Percentiles rank a stretch among this genome's conserved stretches.
Evolutionary conservation across 2,797 vertebrate species (phyloP).

Genomic region (Sebastiscus albofasciatus): DNA sequence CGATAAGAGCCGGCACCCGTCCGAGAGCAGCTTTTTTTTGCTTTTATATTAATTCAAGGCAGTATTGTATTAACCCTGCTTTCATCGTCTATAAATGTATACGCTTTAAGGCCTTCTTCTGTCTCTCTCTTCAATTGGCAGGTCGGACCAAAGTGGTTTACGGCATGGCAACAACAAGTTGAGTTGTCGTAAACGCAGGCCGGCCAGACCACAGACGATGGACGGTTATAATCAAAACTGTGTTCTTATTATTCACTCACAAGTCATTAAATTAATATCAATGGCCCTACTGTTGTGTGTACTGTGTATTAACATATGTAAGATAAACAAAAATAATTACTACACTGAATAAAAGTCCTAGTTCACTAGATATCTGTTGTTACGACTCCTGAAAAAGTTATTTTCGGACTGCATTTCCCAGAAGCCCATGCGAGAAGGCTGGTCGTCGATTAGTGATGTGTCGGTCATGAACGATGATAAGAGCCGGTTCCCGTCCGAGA

Average conservation of each 20-base stretch:
- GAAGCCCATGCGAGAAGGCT: slow-evolving; percentile 12
- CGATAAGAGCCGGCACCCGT: too few species aligned
- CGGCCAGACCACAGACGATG: neutral
- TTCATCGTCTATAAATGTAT: slow-evolving; percentile 83
- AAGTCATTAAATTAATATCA: neutral
- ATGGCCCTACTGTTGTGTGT: fast-evolving
- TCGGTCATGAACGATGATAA: too few species aligned
- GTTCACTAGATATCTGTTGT: neutral
- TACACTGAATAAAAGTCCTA: fast-evolving
- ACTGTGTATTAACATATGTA: neutral
- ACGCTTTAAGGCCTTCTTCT: slow-evolving; percentile 76
- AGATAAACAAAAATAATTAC: fast-evolving
- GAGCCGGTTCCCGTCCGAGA: too few species aligned
- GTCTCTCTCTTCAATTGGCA: slow-evolving; percentile 72
- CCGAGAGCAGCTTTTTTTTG: too few species aligned
- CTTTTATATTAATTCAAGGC: too few species aligned
- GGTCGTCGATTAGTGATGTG: neutral
- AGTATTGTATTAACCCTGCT: slow-evolving; percentile 52
- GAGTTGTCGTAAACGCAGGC: slow-evolving; percentile 50
- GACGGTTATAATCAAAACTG: neutral
- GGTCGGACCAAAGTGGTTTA: slow-evolving; percentile 75
- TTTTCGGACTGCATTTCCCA: slow-evolving; percentile 74
- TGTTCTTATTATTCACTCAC: neutral
- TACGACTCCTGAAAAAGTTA: neutral
- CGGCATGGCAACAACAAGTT: slow-evolving; percentile 69